Evolutionary conservation across 2,888 invertebrate species (phyloP).

Genomic region (Scaptomyza parva): DNA sequence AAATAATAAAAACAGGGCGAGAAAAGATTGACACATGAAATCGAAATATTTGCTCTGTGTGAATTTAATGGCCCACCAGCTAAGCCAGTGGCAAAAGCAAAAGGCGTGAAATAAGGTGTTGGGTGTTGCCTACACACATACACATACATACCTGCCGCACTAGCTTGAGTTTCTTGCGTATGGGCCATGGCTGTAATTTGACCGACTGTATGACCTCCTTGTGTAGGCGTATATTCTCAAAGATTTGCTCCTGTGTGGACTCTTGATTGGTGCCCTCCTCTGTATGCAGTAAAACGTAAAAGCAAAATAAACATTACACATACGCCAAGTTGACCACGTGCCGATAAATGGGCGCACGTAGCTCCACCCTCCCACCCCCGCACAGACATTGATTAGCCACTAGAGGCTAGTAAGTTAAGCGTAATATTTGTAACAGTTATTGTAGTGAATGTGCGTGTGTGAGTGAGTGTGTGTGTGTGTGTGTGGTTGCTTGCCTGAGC

Average conservation of each 20-base stretch:
- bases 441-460: neutral
- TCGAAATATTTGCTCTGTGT: conserved; percentile 65
- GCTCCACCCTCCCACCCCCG: conserved; percentile 16
- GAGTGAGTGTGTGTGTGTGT: neutral
- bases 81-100: conserved; percentile 1
- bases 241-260: conserved; percentile 94
- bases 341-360: conserved; percentile 65
- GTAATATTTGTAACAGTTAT: conserved; percentile 52
- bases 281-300: conserved; percentile 86
- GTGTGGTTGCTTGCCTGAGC: conserved; percentile 90
- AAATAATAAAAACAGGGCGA: conserved; percentile 34
- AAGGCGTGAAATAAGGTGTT: conserved; percentile 56
- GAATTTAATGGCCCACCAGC: conserved; percentile 60
- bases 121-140: neutral
- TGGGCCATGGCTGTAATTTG: conserved; percentile 93
- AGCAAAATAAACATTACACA: conserved; percentile 83
- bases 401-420: conserved; percentile 58
- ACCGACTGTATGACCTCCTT: conserved; percentile 95
- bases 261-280: conserved; percentile 88
- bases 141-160: conserved; percentile 88
- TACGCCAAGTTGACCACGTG: conserved; percentile 58
- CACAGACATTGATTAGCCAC: conserved; percentile 71
- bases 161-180: conserved; percentile 92
- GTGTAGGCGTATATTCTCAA: conserved; percentile 95
- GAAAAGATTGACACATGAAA: conserved; percentile 60